These are phyloP conservation scores for Schizaphis graminum DNA, from an alignment of 2,888 invertebrate genomes.

Conservation along the genomic window DNA sequence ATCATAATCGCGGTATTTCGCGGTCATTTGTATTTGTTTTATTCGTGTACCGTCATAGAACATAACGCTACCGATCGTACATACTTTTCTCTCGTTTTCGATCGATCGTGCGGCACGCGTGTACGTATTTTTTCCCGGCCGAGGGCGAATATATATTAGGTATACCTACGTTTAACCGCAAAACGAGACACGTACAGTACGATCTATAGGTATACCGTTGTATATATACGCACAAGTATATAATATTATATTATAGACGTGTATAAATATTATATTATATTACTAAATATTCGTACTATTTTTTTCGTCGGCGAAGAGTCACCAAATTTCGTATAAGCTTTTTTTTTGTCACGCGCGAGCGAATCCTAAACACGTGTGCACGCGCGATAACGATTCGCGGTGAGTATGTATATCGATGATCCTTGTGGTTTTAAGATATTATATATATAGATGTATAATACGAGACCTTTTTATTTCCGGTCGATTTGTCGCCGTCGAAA, in stretches of 20 bases:
- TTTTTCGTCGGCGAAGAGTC: background rate
- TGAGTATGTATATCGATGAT: background rate
- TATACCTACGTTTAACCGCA: background rate
- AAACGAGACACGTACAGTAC: background rate
- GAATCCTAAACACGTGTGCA: background rate
- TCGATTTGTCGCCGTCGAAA: background rate
- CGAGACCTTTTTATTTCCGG: background rate
- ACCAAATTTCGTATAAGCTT: background rate
- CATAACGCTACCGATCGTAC: background rate
- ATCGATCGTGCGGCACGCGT: background rate
- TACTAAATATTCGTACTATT: background rate
- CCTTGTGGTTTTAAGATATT: background rate
- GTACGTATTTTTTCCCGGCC: background rate
- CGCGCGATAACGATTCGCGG: background rate
- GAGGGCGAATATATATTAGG: background rate
- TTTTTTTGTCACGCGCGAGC: background rate
- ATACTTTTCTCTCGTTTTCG: background rate
- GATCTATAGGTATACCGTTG: background rate
- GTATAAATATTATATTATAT: background rate
- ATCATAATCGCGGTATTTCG: fast-evolving
- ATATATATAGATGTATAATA: background rate
- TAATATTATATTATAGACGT: background rate
- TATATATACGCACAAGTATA: background rate
- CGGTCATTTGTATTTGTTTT: background rate
- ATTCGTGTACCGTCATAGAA: background rate